Percentiles rank a stretch among this genome's conserved stretches.
These are phyloP conservation scores for Brachypodius melanocephalos DNA, from an alignment of 2,113 vertebrate species.

Conservation along the genomic window DNA sequence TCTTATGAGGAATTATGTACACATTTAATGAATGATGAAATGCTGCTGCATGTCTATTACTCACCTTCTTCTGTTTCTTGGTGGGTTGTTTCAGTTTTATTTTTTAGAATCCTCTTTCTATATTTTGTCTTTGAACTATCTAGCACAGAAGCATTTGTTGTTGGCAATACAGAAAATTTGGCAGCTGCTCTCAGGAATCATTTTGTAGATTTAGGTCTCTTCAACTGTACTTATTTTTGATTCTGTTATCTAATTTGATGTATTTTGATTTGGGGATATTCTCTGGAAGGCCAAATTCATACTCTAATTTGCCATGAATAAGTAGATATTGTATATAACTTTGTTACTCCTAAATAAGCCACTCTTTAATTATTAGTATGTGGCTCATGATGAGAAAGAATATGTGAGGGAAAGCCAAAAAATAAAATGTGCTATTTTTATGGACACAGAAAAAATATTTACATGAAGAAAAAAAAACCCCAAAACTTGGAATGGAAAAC, in stretches of 20 bases:
- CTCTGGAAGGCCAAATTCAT: not conserved
- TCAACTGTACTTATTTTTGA: not conserved
- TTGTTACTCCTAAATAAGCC: not conserved
- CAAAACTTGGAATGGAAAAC: not conserved
- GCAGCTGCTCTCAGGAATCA: not conserved
- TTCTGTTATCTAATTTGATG: not conserved
- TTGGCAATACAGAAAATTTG: not conserved
- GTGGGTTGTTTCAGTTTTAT: not conserved
- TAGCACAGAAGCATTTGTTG: not conserved
- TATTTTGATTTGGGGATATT: not conserved
- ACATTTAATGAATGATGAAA: not conserved
- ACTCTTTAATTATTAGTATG: not conserved
- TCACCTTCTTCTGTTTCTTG: not conserved
- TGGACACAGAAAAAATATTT: not conserved
- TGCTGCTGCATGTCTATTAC: not conserved
- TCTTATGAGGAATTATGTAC: not conserved
- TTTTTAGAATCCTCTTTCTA: not conserved
- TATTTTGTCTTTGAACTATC: not conserved
- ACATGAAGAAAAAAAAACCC: not conserved
- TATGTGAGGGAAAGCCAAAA: not conserved
- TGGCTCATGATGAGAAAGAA: not conserved
- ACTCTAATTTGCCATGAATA: not conserved
- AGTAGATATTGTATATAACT: not conserved
- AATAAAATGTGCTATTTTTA: not conserved
- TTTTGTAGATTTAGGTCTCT: not conserved